phyloP scores from a whole-genome alignment of 2,797 vertebrate genomes.

The Chelidonichthys spinosus region DNA sequence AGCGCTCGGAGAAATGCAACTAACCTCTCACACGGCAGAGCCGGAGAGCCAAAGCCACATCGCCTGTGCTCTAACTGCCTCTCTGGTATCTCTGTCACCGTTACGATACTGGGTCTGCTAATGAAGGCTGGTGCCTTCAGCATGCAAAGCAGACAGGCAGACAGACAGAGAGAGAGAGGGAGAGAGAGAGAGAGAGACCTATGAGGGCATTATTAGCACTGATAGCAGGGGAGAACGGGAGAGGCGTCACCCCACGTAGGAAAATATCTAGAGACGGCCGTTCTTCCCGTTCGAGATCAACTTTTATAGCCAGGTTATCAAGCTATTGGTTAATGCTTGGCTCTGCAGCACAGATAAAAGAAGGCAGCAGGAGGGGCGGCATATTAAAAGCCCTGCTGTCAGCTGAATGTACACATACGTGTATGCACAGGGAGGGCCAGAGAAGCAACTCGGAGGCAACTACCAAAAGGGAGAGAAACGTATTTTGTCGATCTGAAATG shows the following conservation, averaged over 20 bases:
- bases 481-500: background rate
- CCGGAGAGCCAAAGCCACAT: background rate
- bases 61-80: conserved; percentile 28
- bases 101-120: conserved; percentile 41
- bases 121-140: conserved; percentile 29
- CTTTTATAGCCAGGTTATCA: conserved; percentile 82
- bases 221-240: conserved; percentile 53
- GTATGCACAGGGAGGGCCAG: conserved; percentile 5
- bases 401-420: conserved; percentile 3
- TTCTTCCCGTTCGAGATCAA: conserved; percentile 57
- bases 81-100: conserved; percentile 33
- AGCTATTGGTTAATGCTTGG: conserved; percentile 78
- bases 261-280: conserved; percentile 62
- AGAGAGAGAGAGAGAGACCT: conserved; percentile 32
- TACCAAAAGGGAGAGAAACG: background rate
- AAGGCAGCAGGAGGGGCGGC: conserved; percentile 28
- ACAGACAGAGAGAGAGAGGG: background rate
- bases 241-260: conserved; percentile 56
- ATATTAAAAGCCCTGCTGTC: conserved; percentile 55
- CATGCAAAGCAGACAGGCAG: conserved; percentile 48
- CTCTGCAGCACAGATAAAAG: conserved; percentile 74
- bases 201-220: conserved; percentile 70
- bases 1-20: conserved; percentile 19
- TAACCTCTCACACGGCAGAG: conserved; percentile 35
- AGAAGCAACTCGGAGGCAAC: background rate